A percentile compares a stretch with the other conserved stretches of the same genome.
Conservation (phyloP, 2,797 vertebrate genomes). For the Picus viridis region DNA sequence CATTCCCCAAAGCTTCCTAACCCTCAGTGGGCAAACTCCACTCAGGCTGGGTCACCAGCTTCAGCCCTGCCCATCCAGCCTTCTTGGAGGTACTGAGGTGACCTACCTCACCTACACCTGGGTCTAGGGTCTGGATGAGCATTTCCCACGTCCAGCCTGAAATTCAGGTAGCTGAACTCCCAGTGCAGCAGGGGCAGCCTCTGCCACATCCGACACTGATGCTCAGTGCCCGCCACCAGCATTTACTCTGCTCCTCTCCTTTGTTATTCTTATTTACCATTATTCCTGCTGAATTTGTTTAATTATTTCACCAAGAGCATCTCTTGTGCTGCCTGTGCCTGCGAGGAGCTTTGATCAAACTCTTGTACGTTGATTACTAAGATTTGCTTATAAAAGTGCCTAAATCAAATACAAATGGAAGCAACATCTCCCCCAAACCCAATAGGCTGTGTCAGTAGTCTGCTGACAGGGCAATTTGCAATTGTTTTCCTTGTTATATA, state of each 20-base stretch:
- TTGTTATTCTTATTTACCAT: neutral
- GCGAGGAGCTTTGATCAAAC: neutral
- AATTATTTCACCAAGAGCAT: neutral
- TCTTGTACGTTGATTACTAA: neutral
- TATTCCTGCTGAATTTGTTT: neutral
- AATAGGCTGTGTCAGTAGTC: neutral
- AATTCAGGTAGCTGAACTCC: neutral
- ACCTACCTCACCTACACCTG: neutral
- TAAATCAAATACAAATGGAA: neutral
- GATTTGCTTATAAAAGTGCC: neutral
- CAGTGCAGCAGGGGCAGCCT: neutral
- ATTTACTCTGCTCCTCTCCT: neutral
- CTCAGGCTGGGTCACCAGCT: neutral
- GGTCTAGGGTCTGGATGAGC: neutral
- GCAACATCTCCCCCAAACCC: neutral
- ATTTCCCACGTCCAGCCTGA: neutral
- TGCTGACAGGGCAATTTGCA: rapidly evolving
- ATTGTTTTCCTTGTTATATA: neutral
- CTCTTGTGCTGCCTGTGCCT: neutral
- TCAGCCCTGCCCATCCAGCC: neutral
- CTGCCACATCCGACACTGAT: too few species aligned
- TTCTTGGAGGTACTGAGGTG: neutral
- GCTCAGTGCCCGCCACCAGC: rapidly evolving
- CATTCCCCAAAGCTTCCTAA: neutral
- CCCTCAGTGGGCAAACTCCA: neutral